phyloP scores from a whole-genome alignment of 2,888 invertebrate species.

The Lottia scabra region DNA sequence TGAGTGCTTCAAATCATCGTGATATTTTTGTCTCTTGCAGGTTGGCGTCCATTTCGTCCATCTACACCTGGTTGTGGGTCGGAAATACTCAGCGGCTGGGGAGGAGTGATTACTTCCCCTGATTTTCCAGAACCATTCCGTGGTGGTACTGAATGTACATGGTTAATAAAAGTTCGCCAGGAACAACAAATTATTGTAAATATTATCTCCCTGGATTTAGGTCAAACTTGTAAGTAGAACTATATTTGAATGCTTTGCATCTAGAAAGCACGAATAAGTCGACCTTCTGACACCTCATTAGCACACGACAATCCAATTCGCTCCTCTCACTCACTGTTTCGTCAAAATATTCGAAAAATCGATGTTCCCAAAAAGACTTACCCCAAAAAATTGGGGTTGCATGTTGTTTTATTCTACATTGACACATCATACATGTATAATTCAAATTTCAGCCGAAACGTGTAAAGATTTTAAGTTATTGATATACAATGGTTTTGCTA shows the following conservation, averaged over 20 bases:
- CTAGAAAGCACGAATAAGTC: too few relatives aligned
- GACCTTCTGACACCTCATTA: too few relatives aligned
- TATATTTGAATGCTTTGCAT: too few relatives aligned
- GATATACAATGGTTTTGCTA: constrained; percentile 58
- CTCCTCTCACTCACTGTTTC: too few relatives aligned
- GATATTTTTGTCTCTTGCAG: constrained; percentile 32
- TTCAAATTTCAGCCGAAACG: neutral
- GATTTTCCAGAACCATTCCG: constrained; percentile 91
- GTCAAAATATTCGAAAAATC: too few relatives aligned
- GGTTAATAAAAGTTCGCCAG: constrained; percentile 88
- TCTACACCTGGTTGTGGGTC: constrained; percentile 83
- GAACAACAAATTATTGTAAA: constrained; percentile 89
- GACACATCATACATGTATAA: neutral
- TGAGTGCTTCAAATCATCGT: neutral
- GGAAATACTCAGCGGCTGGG: constrained; percentile 75
- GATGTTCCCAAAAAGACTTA: too few relatives aligned
- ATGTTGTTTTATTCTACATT: too few relatives aligned
- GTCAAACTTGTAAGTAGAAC: constrained; percentile 24
- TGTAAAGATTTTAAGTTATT: constrained; percentile 33
- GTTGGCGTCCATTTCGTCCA: constrained; percentile 57
- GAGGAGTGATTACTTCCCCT: constrained; percentile 84
- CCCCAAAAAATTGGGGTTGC: too few relatives aligned
- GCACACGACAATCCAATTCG: too few relatives aligned
- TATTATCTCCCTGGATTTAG: constrained; percentile 72
- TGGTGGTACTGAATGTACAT: constrained; percentile 83